Evolutionary conservation across 2,113 vertebrate species (phyloP), one percentile per base, ranked within the genome.

Genomic region (Notarius quadriscutis): DNA sequence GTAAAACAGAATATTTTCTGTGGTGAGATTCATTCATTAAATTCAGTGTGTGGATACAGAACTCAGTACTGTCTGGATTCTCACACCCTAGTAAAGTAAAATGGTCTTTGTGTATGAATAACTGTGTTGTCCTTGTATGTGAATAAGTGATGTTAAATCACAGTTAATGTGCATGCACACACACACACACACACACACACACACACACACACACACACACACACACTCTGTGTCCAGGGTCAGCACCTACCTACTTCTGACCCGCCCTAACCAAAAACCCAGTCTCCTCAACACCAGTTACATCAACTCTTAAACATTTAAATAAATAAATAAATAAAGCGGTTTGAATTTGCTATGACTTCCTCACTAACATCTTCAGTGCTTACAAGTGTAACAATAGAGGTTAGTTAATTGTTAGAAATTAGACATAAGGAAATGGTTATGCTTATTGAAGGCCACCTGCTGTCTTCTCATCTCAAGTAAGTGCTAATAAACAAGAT

Each of bases 61-160:
- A 50, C 7, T 57, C n/a, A 58, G 11, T 57, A 80, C 27, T 22
- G 18, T 48, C 58, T 27, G 60, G 65, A 65, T 15, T 83, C 11
- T n/a, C 14, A 63, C 81, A 65, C 53, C 7, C 15, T 20, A 80
- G 53, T 27, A 30, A 48, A 74, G 22, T 58, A 62, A 85, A 48
- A 50, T 9, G 6, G 41, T 58, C 55, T 77, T 18, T 17, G 17
- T 81, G 57, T 41, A 62, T 87, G 30, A 82, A 18, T 41, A 62
- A 63, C 15, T 78, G 34, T 50, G 41, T 41, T 41, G 41, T 41
- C 4, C 41, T 41, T 41, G 41, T 41, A 41, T 41, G 41, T 11
- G 51, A 53, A 71, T 50, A 51, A 80, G n/a, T 65, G 27, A 86
- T 51, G n/a, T 65, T 75, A 83, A 80, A 80, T 34, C 10, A 51